Percentiles rank a stretch among this genome's conserved stretches.
phyloP scores from a whole-genome alignment of 2,113 vertebrate genomes.

The Suncus etruscus region DNA sequence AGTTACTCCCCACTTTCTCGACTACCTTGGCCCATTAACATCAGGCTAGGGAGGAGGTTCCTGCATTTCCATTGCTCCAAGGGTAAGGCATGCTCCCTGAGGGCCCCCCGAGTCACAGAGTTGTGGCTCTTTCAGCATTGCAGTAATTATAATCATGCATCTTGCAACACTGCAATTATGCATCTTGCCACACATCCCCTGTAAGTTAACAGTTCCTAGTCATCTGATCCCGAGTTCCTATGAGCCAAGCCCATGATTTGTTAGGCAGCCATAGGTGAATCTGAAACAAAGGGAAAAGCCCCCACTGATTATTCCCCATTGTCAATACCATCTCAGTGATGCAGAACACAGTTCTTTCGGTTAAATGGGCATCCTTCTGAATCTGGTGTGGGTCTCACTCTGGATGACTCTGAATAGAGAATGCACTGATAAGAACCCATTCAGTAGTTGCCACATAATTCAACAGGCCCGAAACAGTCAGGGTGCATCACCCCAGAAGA shows the following conservation, averaged over 20 bases:
- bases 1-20: not conserved
- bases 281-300: slow-evolving; percentile 24
- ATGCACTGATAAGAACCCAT: not conserved
- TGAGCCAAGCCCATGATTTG: slow-evolving; percentile 49
- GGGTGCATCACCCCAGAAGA: not conserved
- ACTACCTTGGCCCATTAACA: not conserved
- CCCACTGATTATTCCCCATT: slow-evolving; percentile 15
- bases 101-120: not conserved
- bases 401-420: slow-evolving; percentile 16
- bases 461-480: too few species aligned
- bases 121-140: slow-evolving; percentile 29
- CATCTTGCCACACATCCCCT: slow-evolving; percentile 17
- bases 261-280: not conserved
- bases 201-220: slow-evolving; percentile 44
- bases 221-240: slow-evolving; percentile 19
- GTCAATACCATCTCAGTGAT: slow-evolving; percentile 32
- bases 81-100: not conserved
- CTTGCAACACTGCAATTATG: slow-evolving; percentile 47
- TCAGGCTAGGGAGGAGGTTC: not conserved
- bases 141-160: not conserved
- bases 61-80: too few species aligned
- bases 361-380: slow-evolving; percentile 48
- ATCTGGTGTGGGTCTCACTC: not conserved
- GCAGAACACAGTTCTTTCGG: slow-evolving; percentile 23
- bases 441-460: too few species aligned